Conservation (phyloP, 2,797 vertebrate species). For the Tauraco hartlaubi region DNA sequence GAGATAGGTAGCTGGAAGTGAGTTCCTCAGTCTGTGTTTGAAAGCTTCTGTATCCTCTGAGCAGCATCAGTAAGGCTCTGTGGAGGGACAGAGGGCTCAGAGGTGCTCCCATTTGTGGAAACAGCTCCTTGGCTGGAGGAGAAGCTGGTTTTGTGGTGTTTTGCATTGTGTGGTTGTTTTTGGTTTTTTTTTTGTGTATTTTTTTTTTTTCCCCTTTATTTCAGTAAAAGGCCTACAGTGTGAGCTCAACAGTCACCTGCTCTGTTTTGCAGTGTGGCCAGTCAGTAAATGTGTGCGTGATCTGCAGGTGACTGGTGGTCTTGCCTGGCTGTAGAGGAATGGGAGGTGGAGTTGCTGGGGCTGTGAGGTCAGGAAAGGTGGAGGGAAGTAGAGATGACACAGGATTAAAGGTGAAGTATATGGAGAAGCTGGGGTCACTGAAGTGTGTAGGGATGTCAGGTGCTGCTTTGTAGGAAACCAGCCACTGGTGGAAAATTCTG, state of each 20-base stretch:
- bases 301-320: not conserved
- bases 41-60: not conserved
- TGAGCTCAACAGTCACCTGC: not conserved
- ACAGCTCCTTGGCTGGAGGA: not conserved
- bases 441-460: too few relatives aligned
- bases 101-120: not conserved
- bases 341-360: not conserved
- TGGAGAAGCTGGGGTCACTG: not conserved
- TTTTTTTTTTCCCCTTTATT: not conserved
- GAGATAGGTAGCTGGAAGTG: not conserved
- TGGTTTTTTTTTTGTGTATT: too few relatives aligned
- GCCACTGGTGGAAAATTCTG: not conserved
- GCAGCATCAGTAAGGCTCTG: not conserved
- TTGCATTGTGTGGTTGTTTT: too few relatives aligned
- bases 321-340: rapidly evolving
- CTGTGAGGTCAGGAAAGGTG: not conserved
- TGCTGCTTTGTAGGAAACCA: not conserved
- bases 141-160: not conserved
- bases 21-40: not conserved
- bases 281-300: not conserved
- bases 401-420: not conserved
- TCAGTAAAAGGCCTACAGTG: not conserved
- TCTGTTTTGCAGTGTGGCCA: not conserved
- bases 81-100: not conserved
- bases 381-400: not conserved